Evolutionary conservation across 2,797 vertebrate genomes (phyloP).

Genomic region (Sylvilagus floridanus): DNA sequence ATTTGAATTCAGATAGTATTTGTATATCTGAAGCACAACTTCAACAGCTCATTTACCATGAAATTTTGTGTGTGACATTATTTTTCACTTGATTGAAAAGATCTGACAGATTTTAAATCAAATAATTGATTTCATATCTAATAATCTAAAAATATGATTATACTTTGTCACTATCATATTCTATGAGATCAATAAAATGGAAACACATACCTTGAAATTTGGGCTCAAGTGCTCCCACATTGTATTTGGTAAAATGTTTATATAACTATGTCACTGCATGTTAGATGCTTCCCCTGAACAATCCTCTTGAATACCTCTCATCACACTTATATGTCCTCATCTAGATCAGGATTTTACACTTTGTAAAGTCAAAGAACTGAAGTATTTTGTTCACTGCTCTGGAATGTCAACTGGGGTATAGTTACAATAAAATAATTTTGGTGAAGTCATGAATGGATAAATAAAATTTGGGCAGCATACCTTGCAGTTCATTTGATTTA

Average conservation of each 20-base stretch:
- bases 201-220: neutral
- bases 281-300: neutral
- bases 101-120: neutral
- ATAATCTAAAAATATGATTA: neutral
- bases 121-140: neutral
- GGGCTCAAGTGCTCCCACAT: neutral
- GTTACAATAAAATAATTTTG: neutral
- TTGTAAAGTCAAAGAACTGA: neutral
- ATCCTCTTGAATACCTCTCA: neutral
- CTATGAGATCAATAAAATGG: neutral
- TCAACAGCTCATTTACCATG: neutral
- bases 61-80: neutral
- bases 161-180: neutral
- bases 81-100: neutral
- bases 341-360: neutral
- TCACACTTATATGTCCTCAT: neutral
- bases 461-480: neutral
- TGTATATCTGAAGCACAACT: neutral
- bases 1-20: no score
- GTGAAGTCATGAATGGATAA: neutral
- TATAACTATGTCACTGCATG: neutral
- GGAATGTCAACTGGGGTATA: neutral
- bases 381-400: neutral
- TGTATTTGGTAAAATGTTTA: neutral
- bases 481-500: neutral